A percentile compares a stretch with the other conserved stretches of the same genome.
These are phyloP conservation scores for Nerophis lumbriciformis DNA, from an alignment of 2,113 vertebrate species.

Conservation along the genomic window DNA sequence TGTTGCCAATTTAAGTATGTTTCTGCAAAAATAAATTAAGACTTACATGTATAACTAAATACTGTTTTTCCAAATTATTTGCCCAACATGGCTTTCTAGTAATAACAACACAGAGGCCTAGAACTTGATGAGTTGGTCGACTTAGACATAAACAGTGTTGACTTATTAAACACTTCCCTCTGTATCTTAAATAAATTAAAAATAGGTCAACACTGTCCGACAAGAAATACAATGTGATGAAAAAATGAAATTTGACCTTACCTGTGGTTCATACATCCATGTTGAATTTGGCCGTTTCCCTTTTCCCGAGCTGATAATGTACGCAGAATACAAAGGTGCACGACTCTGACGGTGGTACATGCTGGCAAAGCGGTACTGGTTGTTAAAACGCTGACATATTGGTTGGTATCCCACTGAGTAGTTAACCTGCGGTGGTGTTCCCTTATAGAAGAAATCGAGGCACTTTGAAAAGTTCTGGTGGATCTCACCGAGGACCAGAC, in stretches of 20 bases:
- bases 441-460: conserved; percentile 47
- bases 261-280: conserved; percentile 68
- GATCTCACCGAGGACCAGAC: conserved; percentile 36
- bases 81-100: too few relatives aligned
- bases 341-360: conserved; percentile 45
- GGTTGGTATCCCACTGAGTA: conserved; percentile 12
- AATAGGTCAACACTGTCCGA: too few relatives aligned
- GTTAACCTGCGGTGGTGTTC: conserved; percentile 41
- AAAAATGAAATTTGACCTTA: conserved; percentile 12
- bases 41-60: too few relatives aligned
- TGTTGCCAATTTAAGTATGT: too few relatives aligned
- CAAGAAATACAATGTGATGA: too few relatives aligned
- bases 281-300: conserved; percentile 26
- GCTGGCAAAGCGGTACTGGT: conserved; percentile 60
- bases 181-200: too few relatives aligned
- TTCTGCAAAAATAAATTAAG: too few relatives aligned
- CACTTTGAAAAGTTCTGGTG: conserved; percentile 46
- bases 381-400: conserved; percentile 63
- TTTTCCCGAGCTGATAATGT: conserved; percentile 40
- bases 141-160: too few relatives aligned
- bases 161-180: neutral
- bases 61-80: too few relatives aligned
- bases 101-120: too few relatives aligned
- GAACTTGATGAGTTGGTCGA: too few relatives aligned
- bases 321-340: conserved; percentile 55